These are phyloP conservation scores for Drosophila ogumai DNA, from an alignment of 1,140 invertebrate species.

Conservation along the genomic window DNA sequence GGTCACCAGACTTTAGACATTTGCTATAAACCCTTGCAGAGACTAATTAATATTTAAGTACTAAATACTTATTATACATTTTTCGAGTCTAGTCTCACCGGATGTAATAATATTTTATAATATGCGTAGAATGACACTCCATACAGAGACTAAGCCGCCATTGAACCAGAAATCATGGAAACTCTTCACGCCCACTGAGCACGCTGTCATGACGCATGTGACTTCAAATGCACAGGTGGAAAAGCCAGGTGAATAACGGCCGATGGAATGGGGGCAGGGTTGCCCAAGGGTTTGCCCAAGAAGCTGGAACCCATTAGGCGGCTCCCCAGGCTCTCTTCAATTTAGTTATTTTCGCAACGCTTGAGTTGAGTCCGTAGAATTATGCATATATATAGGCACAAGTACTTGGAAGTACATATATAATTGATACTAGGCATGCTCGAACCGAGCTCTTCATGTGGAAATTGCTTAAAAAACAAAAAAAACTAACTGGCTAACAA, in stretches of 20 bases:
- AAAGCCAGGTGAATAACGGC: neutral
- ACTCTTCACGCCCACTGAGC: constrained; percentile 63
- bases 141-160: constrained; percentile 25
- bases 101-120: constrained; percentile 14
- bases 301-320: constrained; percentile 24
- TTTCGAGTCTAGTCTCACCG: neutral
- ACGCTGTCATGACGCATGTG: constrained; percentile 46
- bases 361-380: constrained; percentile 51
- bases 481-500: constrained; percentile 11
- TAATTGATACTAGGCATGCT: constrained; percentile 42
- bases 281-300: constrained; percentile 14
- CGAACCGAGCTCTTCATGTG: constrained; percentile 10
- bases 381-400: constrained; percentile 1
- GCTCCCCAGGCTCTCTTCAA: constrained; percentile 12
- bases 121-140: constrained; percentile 26
- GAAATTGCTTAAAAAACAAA: constrained; percentile 1
- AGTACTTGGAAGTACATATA: constrained; percentile 4
- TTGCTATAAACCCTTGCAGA: neutral
- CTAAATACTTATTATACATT: neutral
- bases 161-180: constrained; percentile 72
- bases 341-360: constrained; percentile 31
- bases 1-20: neutral
- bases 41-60: neutral
- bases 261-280: neutral
- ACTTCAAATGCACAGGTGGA: constrained; percentile 17